phyloP scores from a whole-genome alignment of 2,888 invertebrate species.

The Tenthredo distinguenda region DNA sequence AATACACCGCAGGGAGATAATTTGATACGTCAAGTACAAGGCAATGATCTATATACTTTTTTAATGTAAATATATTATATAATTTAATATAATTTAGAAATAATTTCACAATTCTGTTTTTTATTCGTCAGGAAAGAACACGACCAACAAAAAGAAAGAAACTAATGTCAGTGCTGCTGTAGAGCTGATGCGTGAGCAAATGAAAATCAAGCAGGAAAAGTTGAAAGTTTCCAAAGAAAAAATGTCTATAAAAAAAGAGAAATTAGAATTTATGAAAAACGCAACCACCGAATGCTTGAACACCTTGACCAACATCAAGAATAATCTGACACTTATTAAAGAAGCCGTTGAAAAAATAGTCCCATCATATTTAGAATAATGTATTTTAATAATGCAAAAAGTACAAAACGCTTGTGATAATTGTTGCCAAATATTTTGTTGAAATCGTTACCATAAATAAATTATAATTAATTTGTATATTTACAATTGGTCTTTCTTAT shows the following conservation, averaged over 20 bases:
- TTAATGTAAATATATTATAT: neutral
- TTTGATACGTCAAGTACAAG: neutral
- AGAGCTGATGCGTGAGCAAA: constrained; percentile 18
- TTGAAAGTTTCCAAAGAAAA: neutral
- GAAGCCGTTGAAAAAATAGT: constrained; percentile 19
- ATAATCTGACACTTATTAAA: neutral
- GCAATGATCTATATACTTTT: neutral
- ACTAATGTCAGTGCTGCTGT: constrained; percentile 38
- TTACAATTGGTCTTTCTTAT: constrained; percentile 18
- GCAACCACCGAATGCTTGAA: constrained; percentile 1
- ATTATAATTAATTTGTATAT: constrained; percentile 19
- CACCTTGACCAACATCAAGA: neutral
- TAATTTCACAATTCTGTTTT: constrained; percentile 1
- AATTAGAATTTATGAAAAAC: constrained; percentile 11
- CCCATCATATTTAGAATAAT: neutral
- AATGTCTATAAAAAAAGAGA: neutral
- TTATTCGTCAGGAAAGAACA: neutral
- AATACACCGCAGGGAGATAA: neutral
- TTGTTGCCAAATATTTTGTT: constrained; percentile 4
- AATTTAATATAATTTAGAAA: neutral
- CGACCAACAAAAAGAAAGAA: neutral
- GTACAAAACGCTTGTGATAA: neutral
- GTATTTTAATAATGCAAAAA: constrained; percentile 10
- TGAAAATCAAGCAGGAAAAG: constrained; percentile 7
- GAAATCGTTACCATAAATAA: neutral